phyloP scores from a whole-genome alignment of 2,113 vertebrate genomes.

The Collichthys lucidus region DNA sequence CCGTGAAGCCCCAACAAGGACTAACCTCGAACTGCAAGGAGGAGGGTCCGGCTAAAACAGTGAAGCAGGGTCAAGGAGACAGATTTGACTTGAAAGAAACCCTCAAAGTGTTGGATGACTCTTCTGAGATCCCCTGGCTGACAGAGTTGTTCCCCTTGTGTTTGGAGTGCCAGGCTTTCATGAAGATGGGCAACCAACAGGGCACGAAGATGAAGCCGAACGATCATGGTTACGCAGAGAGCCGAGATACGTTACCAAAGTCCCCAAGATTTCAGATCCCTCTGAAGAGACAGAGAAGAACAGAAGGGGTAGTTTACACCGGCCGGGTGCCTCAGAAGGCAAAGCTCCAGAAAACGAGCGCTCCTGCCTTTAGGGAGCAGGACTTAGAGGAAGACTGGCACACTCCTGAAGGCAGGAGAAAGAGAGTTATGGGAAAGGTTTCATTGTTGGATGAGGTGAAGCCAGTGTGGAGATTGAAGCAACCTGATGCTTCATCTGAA shows the following conservation, averaged over 20 bases:
- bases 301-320: conserved; percentile 38
- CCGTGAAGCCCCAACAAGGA: conserved; percentile 76
- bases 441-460: background rate
- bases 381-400: conserved; percentile 31
- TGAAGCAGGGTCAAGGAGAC: conserved; percentile 68
- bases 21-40: conserved; percentile 81
- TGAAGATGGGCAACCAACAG: conserved; percentile 83
- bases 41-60: conserved; percentile 76
- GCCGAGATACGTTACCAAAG: conserved; percentile 14
- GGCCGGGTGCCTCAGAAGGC: conserved; percentile 46
- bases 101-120: conserved; percentile 71
- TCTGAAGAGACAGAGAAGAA: conserved; percentile 58
- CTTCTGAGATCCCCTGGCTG: conserved; percentile 82
- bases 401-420: conserved; percentile 30
- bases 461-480: conserved; percentile 26
- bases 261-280: conserved; percentile 40
- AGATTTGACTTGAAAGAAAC: conserved; percentile 73
- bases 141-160: conserved; percentile 68
- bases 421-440: conserved; percentile 5
- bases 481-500: background rate
- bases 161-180: conserved; percentile 72
- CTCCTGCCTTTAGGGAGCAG: conserved; percentile 29
- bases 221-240: conserved; percentile 57
- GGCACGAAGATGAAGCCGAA: conserved; percentile 72
- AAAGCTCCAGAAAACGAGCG: conserved; percentile 34